Percentiles rank a stretch among this genome's conserved stretches.
phyloP scores from a whole-genome alignment of 2,888 invertebrate genomes.

The Pyralis farinalis region DNA sequence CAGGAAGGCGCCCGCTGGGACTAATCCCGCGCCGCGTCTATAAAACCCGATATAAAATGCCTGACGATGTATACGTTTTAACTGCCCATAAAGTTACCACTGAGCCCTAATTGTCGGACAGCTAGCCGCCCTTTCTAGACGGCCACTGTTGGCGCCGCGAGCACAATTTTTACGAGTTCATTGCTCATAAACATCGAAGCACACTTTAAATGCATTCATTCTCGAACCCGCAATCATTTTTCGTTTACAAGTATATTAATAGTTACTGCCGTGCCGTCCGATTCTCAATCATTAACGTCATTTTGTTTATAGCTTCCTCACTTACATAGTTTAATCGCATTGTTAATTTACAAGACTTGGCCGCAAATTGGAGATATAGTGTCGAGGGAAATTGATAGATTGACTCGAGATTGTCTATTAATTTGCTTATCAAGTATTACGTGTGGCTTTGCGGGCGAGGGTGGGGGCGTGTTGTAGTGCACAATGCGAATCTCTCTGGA shows the following conservation, averaged over 20 bases:
- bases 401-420: no score
- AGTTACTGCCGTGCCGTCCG: constrained; percentile 19
- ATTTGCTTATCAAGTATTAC: no score
- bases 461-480: no score
- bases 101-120: constrained; percentile 58
- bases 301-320: constrained; percentile 21
- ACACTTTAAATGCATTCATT: constrained; percentile 30
- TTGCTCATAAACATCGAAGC: constrained; percentile 47
- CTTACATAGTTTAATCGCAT: neutral
- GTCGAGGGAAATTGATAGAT: no score
- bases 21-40: constrained; percentile 34
- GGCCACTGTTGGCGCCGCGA: constrained; percentile 38
- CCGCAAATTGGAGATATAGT: no score
- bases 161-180: constrained; percentile 51
- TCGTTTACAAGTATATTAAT: constrained; percentile 24
- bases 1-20: constrained; percentile 33
- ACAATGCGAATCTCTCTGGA: neutral
- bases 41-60: constrained; percentile 61
- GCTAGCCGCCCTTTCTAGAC: constrained; percentile 34
- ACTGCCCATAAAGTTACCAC: constrained; percentile 62
- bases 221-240: constrained; percentile 15
- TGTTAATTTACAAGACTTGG: no score
- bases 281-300: constrained; percentile 18
- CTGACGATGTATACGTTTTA: constrained; percentile 53
- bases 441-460: no score